These are phyloP conservation scores for Chiridota heheva DNA, from an alignment of 35 echinoderm and acorn worm species.

Conservation along the genomic window DNA sequence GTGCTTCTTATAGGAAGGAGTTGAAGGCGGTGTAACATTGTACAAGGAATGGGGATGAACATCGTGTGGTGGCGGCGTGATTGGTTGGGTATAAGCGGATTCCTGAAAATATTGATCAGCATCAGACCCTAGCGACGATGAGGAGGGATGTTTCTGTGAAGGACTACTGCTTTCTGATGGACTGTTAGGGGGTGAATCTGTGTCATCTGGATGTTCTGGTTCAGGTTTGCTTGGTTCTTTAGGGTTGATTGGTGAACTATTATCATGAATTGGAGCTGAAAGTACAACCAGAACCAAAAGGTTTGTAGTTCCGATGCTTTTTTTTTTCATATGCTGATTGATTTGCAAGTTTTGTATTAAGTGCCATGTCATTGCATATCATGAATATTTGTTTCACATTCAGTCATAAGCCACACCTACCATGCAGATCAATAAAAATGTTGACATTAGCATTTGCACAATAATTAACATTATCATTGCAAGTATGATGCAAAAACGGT, in stretches of 20 bases:
- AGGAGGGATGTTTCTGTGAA: slow-evolving; percentile 50
- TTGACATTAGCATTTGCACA: too few relatives aligned
- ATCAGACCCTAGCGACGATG: slow-evolving; percentile 42
- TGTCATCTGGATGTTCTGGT: background rate
- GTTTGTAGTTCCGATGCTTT: too few relatives aligned
- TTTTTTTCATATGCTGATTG: too few relatives aligned
- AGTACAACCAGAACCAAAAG: background rate
- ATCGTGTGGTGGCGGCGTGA: slow-evolving; percentile 52
- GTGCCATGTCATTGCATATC: too few relatives aligned
- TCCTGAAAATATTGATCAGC: slow-evolving; percentile 29
- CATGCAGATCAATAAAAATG: too few relatives aligned
- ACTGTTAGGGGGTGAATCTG: slow-evolving; percentile 39
- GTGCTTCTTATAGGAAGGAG: slow-evolving; percentile 64
- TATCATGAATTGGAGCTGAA: slow-evolving; percentile 31
- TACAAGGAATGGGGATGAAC: slow-evolving; percentile 34
- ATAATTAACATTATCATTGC: too few relatives aligned
- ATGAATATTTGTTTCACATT: too few relatives aligned
- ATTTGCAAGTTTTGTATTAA: too few relatives aligned
- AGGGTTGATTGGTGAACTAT: background rate
- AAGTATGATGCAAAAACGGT: too few relatives aligned
- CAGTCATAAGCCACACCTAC: too few relatives aligned
- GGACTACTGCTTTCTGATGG: slow-evolving; percentile 47
- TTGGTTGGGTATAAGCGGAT: slow-evolving; percentile 8
- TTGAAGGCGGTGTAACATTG: slow-evolving; percentile 64
- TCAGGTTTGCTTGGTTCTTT: too few relatives aligned